These are phyloP conservation scores for Todiramphus chloris DNA, from an alignment of 2,113 vertebrate species.

Conservation along the genomic window DNA sequence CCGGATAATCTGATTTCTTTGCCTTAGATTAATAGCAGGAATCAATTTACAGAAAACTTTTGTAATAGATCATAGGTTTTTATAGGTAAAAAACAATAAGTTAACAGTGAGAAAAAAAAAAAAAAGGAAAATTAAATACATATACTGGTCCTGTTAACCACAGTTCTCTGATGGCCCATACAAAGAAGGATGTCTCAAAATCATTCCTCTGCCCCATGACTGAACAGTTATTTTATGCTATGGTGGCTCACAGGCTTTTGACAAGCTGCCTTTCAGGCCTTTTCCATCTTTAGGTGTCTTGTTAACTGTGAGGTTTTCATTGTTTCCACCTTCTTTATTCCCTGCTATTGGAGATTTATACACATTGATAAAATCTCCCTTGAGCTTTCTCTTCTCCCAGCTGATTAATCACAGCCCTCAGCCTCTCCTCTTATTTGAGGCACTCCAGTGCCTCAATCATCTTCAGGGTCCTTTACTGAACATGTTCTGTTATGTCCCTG, in stretches of 20 bases:
- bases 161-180: not conserved
- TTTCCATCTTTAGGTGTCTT: not conserved
- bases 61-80: not conserved
- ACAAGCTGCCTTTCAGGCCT: not conserved
- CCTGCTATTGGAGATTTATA: not conserved
- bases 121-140: not conserved
- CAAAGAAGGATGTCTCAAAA: not conserved
- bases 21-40: not conserved
- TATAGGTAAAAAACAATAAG: not conserved
- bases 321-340: not conserved
- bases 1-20: not conserved
- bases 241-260: not conserved
- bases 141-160: rapidly evolving
- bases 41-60: not conserved
- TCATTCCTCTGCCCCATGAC: not conserved
- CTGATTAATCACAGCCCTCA: not conserved
- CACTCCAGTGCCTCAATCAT: not conserved
- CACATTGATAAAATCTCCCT: not conserved
- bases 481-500: rapidly evolving
- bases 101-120: not conserved
- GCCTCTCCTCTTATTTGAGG: not conserved
- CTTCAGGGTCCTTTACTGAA: not conserved
- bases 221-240: not conserved
- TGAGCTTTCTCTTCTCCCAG: not conserved
- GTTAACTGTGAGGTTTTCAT: not conserved